Evolutionary conservation across 2,113 vertebrate species (phyloP).

Genomic region (Strigops habroptila): DNA sequence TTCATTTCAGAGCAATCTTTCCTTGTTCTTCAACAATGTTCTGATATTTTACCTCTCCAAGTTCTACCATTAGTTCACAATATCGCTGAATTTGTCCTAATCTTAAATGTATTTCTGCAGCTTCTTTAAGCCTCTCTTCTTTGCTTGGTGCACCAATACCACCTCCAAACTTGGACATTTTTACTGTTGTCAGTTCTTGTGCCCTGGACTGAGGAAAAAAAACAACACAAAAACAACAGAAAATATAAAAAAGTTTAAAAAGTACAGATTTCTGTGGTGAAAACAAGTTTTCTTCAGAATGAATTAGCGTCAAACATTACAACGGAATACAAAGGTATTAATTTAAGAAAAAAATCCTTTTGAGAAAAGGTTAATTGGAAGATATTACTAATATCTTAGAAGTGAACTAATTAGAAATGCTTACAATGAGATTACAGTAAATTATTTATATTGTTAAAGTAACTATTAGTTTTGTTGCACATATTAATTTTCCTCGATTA

Average conservation of each 20-base stretch:
- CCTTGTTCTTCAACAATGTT: not conserved
- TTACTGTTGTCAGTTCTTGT: conserved; percentile 94
- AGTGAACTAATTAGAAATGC: not conserved
- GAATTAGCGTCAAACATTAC: not conserved
- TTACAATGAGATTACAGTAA: not conserved
- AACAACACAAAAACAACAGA: not conserved
- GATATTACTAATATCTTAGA: not conserved
- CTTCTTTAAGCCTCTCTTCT: conserved; percentile 92
- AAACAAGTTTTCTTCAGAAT: not conserved
- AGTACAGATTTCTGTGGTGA: not conserved
- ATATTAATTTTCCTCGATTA: not conserved
- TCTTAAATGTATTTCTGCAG: conserved; percentile 92
- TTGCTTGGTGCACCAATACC: conserved; percentile 94
- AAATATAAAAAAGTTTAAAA: not conserved
- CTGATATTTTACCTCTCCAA: conserved; percentile 86
- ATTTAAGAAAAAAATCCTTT: not conserved
- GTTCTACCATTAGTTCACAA: conserved; percentile 98
- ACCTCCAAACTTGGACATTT: conserved; percentile 97
- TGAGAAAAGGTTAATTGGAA: not conserved
- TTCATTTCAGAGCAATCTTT: not conserved
- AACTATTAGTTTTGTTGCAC: not conserved
- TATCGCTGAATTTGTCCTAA: conserved; percentile 95
- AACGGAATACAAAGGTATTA: not conserved
- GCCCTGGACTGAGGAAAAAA: conserved; percentile 83
- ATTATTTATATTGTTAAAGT: not conserved